Percentiles rank a stretch among this genome's conserved stretches.
Evolutionary conservation across 2,113 vertebrate species (phyloP).

Genomic region (Telmatochromis sp.): DNA sequence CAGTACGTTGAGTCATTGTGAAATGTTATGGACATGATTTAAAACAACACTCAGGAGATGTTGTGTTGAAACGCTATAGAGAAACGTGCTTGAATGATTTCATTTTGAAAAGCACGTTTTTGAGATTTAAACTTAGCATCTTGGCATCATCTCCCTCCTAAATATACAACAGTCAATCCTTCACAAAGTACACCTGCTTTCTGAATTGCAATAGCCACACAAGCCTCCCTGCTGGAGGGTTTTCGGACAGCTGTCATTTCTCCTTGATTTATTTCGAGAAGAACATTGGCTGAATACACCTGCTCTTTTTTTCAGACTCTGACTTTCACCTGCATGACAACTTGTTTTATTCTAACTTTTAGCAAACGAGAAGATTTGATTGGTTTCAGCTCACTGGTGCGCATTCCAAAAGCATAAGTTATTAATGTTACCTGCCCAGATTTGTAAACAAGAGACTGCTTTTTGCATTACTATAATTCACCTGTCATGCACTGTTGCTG

Average conservation of each 20-base stretch:
- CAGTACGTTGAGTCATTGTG: background rate
- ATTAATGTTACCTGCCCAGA: background rate
- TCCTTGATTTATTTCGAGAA: background rate
- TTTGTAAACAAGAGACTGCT: background rate
- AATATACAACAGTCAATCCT: background rate
- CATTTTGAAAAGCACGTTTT: background rate
- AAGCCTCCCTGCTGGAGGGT: background rate
- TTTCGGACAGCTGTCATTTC: background rate
- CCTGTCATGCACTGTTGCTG: background rate
- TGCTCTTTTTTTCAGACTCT: background rate
- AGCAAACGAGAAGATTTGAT: background rate
- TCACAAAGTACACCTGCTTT: background rate
- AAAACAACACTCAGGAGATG: background rate
- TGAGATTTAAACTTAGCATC: background rate
- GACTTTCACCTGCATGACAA: background rate
- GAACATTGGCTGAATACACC: background rate
- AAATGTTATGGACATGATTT: background rate
- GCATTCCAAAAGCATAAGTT: background rate
- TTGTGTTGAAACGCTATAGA: background rate
- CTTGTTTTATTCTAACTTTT: background rate
- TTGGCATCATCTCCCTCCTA: background rate
- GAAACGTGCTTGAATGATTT: background rate
- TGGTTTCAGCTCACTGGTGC: background rate
- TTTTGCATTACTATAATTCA: background rate
- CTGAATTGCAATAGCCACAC: background rate